Base-by-base conservation (phyloP, 2,888 invertebrate species). In the Allacma fusca region DNA sequence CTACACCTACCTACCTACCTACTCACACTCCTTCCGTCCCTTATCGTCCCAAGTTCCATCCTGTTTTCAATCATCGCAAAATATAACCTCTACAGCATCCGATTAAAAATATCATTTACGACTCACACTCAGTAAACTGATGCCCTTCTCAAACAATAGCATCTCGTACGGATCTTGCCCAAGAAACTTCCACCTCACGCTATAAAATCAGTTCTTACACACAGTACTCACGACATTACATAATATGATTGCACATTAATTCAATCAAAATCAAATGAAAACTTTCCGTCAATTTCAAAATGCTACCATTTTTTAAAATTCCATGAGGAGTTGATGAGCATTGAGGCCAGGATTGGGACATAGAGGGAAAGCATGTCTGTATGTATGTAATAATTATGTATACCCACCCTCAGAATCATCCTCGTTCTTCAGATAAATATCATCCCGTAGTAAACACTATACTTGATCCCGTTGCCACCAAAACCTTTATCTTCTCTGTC, bases 331-430 rank as follows among this genome's bases (percentile, higher is more conserved):
- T n/a, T n/a, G n/a, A 34, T 34, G 5, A 34, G 9, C 4, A 34
- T 9, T 34, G 5, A 7, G 34, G 34, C 4, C 9, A 34, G 34
- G 4, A 34, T 9, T 34, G 34, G 34, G 34, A 16, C 4, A 50
- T 9, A 50, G 50, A 50, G 50, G 50, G 50, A 50, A 50, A 50
- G 50, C 50, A 16, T 50, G 50, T n/a, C n/a, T n/a, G n/a, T n/a
- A n/a, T n/a, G n/a, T n/a, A n/a, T n/a, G n/a, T n/a, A 16, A 50
- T 50, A 50, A 50, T 50, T 50, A 16, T 50, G 16, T 2, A 1
- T 2, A 50, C 50, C 50, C 50, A 9, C 50, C 34, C 9, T 34
- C n/a, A n/a, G 34, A 7, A 34, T 4, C 34, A 9, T 34, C 34
- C 9, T 34, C 5, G 34, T 34, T 34, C 34, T 34, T 34, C 34